Evolutionary conservation across 2,888 invertebrate species (phyloP).

Genomic region (Cheiracanthium punctorium): DNA sequence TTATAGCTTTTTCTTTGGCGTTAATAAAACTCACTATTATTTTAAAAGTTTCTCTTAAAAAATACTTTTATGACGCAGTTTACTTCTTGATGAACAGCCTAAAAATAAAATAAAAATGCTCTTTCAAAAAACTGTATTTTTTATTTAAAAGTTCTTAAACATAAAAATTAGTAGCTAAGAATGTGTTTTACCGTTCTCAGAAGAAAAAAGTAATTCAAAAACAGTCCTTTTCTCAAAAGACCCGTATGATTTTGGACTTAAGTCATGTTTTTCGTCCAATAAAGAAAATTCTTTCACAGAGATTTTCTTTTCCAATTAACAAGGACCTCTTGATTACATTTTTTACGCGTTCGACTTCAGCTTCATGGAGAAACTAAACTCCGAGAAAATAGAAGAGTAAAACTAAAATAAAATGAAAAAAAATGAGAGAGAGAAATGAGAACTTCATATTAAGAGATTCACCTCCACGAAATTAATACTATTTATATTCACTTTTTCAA

Average conservation of each 20-base stretch:
- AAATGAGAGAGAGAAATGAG: constrained; percentile 25
- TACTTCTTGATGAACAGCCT: too few relatives aligned
- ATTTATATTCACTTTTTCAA: constrained; percentile 62
- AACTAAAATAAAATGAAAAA: not conserved
- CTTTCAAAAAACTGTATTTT: too few relatives aligned
- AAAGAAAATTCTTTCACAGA: not conserved
- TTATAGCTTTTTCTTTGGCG: too few relatives aligned
- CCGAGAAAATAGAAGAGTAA: constrained; percentile 19
- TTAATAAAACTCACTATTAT: too few relatives aligned
- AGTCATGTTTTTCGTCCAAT: not conserved
- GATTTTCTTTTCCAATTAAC: constrained; percentile 37
- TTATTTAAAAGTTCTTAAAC: too few relatives aligned
- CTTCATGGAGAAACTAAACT: constrained; percentile 17
- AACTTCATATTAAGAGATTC: constrained; percentile 30
- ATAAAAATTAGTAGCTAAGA: too few relatives aligned
- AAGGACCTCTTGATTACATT: constrained; percentile 41
- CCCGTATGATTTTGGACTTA: not conserved
- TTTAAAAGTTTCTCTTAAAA: too few relatives aligned
- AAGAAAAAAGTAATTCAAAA: not conserved
- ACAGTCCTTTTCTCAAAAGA: not conserved
- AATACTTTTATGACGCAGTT: too few relatives aligned
- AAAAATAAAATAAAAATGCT: too few relatives aligned
- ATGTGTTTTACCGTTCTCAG: too few relatives aligned
- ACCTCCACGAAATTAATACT: constrained; percentile 58
- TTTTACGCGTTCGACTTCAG: constrained; percentile 17